Evolutionary conservation across 1,140 invertebrate species (phyloP), one percentile per base, ranked within the genome.

Genomic region (Drosophila bocqueti): DNA sequence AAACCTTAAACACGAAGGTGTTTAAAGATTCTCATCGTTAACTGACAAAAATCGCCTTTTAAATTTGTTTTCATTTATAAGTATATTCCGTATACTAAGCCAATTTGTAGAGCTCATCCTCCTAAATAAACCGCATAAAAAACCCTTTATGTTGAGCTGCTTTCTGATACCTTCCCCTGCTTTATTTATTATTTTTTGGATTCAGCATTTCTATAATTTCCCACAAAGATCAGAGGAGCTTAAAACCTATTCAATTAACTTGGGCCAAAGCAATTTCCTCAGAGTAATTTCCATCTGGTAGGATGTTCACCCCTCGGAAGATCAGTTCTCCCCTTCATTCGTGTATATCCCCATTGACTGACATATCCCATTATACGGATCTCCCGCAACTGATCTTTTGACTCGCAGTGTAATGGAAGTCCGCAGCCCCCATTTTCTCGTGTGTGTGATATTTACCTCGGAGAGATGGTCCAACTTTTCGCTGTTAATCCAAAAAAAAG

Each of bases 401-500:
- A 71, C 36, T 50, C 24, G 26, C 38, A 43, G 38, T 43, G 71
- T 61, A 73, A 73, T 73, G 68, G 24, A 74, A 73, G 36, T 72
- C 54, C n/a, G 34, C 34, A 34, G 15, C 26, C 24, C 29, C 11
- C 46, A 15, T 24, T 36, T 36, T 18, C 26, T 4, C 15, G 31
- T 21, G 21, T 21, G n/a, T 18, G 16, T 43, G 68, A 54, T 52
- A 77, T 68, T 59, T 79, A 78, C 74, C 79, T 81, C 60, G 64
- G 34, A 47, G 47, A 62, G 47, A 54, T 76, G 47, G 45, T 69
- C 45, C 73, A 62, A 79, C 46, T 67, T 68, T 74, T 29, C 47
- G 49, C 52, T 68, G 81, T 54, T 89, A 87, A 90, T 87, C 85
- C 81, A 68, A 65, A 83, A 65, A 65, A 72, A 73, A 72, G 24